Base-by-base conservation (phyloP, 2,113 vertebrate genomes). In the Cyanistes caeruleus region DNA sequence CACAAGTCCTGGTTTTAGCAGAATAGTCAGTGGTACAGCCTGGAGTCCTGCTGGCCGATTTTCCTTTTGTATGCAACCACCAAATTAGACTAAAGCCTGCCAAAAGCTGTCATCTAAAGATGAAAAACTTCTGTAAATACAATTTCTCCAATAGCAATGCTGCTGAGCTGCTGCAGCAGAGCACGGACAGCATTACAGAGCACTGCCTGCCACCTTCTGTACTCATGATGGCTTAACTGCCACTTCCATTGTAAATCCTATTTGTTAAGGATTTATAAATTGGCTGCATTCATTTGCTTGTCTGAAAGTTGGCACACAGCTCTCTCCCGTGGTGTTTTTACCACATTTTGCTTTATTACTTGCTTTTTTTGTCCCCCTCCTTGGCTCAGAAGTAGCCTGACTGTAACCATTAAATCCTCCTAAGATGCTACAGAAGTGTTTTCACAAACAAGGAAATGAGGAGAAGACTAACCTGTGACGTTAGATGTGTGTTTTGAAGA, bases 231-330 rank as follows among this genome's bases (percentile, higher is more conserved):
- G 63, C 82, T 90, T 79, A 91, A 58, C 91, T 91, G 94, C 93
- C 37, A 37, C 77, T 89, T 74, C 89, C 64, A 73, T 76, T 95
- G 81, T 64, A 94, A 96, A 95, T 84, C 84, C 77, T 69, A 3
- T 91, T 96, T 93, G 87, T 78, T 51, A 85, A 89, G 84, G 84
- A 83, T 93, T 95, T 95, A 85, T 85, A 96, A 94, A 82, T 76
- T 91, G 96, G 82, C 70, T 76, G 67, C 76, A 68, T 91, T 92
- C 77, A 78, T 58, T 95, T 27, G 62, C 81, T 75, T 82, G 44
- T 62, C 53, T 79, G 70, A 75, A 85, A 83, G 70, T 2, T 95
- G 95, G 91, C 93, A 89, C 67, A 39, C 1, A 1, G n/a, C 64
- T 81, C 73, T 89, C 64, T 94, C 94, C 90, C 39, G 4, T 75